Base-by-base conservation (phyloP, 92 coral and sea anemone genomes). In the Micromussa lordhowensis region DNA sequence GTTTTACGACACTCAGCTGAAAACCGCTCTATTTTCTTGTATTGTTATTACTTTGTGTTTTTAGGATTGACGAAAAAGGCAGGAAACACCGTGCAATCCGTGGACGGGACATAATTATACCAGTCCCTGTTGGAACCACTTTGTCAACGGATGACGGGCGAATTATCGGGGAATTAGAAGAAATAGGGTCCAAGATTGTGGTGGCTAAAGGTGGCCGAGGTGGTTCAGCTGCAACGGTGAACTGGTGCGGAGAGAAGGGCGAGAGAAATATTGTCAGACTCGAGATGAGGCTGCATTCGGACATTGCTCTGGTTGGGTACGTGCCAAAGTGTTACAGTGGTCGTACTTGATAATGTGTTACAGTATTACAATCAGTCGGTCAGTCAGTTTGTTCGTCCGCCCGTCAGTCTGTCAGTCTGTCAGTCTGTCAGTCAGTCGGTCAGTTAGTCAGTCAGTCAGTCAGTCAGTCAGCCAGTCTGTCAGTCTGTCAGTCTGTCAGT, bases 181-280 rank as follows among this genome's bases (percentile, higher is more conserved):
- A 92, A 48, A 75, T 89, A 35, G 98, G 99, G 54, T 79, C 92
- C 88, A 94, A 94, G 77, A 81, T 96, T 49, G 90, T 89, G 28
- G 98, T 97, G 61, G 98, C 97, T n/a, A 87, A 77, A 82, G 99
- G 99, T 44, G 99, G 99, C 54, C 98, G 95, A 12, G 98, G 99
- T 61, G 99, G 99, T 66, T 93, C 90, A 36, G 95, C 98, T 1
- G 75, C 93, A 11, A 94, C 94, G 51, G 95, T 89, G 35, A 95
- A 90, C 82, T 96, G 99, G 96, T 69, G 92, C 34, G 99, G 99
- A 64, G 96, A 93, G 91, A 95, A 95, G 86, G 99, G 99, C 58
- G 87, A 92, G 64, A 80, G 92, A 55, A 82, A 66, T 48, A 94
- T 94, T 87, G 89, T 97, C 29, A 85, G 91, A 70, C 83, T 97